Conservation (phyloP, 1,140 invertebrate genomes). For the Stegodyphus dumicola region DNA sequence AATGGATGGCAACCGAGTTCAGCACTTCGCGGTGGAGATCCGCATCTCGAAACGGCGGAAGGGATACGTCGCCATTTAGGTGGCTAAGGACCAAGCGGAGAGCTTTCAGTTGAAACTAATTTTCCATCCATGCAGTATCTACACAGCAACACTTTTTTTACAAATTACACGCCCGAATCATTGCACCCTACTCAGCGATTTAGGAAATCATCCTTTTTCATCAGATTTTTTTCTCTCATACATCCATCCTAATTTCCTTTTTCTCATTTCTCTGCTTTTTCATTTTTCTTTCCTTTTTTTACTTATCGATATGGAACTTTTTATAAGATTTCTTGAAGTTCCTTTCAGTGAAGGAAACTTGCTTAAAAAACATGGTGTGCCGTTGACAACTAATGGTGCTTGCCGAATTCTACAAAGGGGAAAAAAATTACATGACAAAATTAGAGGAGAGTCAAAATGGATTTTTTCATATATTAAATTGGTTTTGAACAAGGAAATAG, state of each 20-base stretch:
- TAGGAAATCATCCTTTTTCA: slow-evolving; percentile 11
- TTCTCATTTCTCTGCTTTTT: background rate
- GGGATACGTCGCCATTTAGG: background rate
- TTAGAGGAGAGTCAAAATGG: slow-evolving; percentile 6
- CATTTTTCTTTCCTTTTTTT: background rate
- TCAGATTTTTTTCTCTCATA: slow-evolving; percentile 4
- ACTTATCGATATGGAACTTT: background rate
- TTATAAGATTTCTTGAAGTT: background rate
- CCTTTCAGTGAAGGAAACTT: background rate
- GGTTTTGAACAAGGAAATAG: background rate
- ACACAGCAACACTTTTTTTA: slow-evolving; percentile 12
- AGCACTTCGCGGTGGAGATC: background rate
- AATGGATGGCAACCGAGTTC: background rate
- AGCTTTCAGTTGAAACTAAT: slow-evolving; percentile 19
- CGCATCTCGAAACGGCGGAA: no score
- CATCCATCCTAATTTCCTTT: slow-evolving; percentile 19
- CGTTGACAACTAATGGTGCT: slow-evolving; percentile 1
- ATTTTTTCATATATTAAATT: slow-evolving; percentile 3
- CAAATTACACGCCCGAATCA: slow-evolving; percentile 26
- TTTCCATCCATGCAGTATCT: background rate
- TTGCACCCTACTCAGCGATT: slow-evolving; percentile 12
- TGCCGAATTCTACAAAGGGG: background rate
- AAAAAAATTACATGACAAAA: background rate
- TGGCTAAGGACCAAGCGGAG: background rate
- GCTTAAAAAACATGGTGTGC: background rate